Evolutionary conservation across 2,797 vertebrate species (phyloP).

Genomic region (Centropyge bicolor): DNA sequence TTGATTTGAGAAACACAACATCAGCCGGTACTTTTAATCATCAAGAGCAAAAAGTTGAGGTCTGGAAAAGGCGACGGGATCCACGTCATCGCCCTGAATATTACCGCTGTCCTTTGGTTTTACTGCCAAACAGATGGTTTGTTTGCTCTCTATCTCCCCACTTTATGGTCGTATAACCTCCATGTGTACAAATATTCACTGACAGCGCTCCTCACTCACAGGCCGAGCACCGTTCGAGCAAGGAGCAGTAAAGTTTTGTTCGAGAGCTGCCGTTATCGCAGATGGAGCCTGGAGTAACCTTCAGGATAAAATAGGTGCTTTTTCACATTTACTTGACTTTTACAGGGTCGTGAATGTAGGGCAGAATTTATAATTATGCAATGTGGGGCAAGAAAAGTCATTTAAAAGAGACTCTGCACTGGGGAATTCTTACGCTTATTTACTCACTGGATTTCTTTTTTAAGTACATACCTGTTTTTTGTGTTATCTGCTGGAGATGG

Average conservation of each 20-base stretch:
- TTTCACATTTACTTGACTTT: slow-evolving; percentile 61
- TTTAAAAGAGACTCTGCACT: neutral
- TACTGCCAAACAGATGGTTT: slow-evolving; percentile 55
- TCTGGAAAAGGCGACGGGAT: slow-evolving; percentile 15
- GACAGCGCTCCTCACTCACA: slow-evolving; percentile 29
- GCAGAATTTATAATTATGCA: slow-evolving; percentile 46
- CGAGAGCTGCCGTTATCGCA: slow-evolving; percentile 54
- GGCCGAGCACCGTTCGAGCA: slow-evolving; percentile 20
- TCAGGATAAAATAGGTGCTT: slow-evolving; percentile 36
- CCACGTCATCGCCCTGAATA: slow-evolving; percentile 20
- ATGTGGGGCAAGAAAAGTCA: slow-evolving; percentile 33
- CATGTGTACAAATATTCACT: slow-evolving; percentile 42
- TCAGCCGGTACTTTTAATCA: slow-evolving; percentile 17
- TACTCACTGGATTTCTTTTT: slow-evolving; percentile 12
- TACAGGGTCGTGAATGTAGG: slow-evolving; percentile 55
- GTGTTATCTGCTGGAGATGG: neutral
- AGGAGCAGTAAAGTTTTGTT: slow-evolving; percentile 38
- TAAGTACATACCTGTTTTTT: slow-evolving; percentile 15
- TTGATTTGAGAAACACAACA: slow-evolving; percentile 23
- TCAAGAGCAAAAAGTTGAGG: slow-evolving; percentile 24
- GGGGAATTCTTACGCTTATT: neutral
- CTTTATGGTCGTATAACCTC: slow-evolving; percentile 46
- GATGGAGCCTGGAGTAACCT: slow-evolving; percentile 39
- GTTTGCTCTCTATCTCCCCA: slow-evolving; percentile 37
- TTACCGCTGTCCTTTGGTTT: slow-evolving; percentile 41